These are phyloP conservation scores for Sabatieria punctata DNA, from an alignment of 2,888 invertebrate species.

Conservation along the genomic window DNA sequence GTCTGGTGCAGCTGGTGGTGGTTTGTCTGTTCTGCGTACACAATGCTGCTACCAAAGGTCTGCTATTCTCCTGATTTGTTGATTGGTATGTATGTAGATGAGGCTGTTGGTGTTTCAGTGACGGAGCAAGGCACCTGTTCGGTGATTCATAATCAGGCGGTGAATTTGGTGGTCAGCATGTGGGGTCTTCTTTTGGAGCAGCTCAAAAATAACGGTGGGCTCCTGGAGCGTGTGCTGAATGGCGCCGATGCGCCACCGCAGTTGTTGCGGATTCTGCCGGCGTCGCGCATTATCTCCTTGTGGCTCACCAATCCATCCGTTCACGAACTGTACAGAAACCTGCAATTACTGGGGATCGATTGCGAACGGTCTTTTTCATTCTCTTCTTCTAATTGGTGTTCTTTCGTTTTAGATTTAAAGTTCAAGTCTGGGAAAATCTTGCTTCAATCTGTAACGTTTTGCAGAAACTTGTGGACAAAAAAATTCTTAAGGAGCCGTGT, in stretches of 20 bases:
- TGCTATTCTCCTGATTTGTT: slow-evolving; percentile 21
- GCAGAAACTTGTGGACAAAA: too few species aligned
- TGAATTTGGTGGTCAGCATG: slow-evolving; percentile 68
- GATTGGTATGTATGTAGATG: slow-evolving; percentile 26
- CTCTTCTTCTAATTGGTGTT: too few species aligned
- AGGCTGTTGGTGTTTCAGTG: too few species aligned
- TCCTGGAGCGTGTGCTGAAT: too few species aligned
- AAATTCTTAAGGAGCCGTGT: too few species aligned
- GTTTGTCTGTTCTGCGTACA: slow-evolving; percentile 85
- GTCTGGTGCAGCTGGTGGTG: slow-evolving; percentile 69
- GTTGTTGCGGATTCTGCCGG: slow-evolving; percentile 12
- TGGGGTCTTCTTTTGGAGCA: slow-evolving; percentile 66
- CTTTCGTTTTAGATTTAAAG: too few species aligned
- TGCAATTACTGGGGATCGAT: slow-evolving; percentile 9
- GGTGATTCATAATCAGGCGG: slow-evolving; percentile 60
- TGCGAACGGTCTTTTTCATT: too few species aligned
- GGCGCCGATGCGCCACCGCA: too few species aligned
- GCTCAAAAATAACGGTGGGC: too few species aligned
- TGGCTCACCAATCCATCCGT: slow-evolving; percentile 9
- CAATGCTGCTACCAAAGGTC: slow-evolving; percentile 64
- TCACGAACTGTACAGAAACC: slow-evolving; percentile 1
- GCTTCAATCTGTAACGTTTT: too few species aligned
- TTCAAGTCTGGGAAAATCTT: too few species aligned
- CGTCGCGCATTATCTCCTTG: slow-evolving; percentile 7
- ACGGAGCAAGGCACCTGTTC: slow-evolving; percentile 39